Percentiles rank a stretch among this genome's conserved stretches.
Conservation (phyloP, 2,113 vertebrate species). For the Melanocharis versteri region DNA sequence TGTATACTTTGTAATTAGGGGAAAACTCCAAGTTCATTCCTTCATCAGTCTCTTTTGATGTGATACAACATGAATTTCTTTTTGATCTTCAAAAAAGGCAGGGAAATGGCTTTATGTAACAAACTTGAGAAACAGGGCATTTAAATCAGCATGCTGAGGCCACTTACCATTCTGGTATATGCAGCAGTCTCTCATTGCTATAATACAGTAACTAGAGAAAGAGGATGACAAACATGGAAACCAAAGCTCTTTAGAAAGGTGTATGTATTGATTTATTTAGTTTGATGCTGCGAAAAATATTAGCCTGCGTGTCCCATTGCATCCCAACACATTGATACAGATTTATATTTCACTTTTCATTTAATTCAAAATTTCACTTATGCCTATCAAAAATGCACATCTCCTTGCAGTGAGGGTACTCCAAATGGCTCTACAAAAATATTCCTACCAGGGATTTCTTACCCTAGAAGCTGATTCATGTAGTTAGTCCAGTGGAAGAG, state of each 20-base stretch:
- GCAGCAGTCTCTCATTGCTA: not conserved
- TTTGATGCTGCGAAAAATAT: not conserved
- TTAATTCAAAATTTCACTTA: not conserved
- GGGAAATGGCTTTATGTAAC: not conserved
- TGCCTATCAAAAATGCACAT: not conserved
- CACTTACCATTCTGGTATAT: not conserved
- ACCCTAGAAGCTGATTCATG: not conserved
- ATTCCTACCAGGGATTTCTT: not conserved
- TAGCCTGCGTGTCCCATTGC: not conserved
- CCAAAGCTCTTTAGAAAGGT: not conserved
- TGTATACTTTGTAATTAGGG: not conserved
- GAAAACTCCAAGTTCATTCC: not conserved
- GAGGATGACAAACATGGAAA: not conserved
- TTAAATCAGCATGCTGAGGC: not conserved
- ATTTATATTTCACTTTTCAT: not conserved
- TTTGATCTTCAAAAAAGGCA: constrained; percentile 4
- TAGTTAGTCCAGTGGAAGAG: not conserved
- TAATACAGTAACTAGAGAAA: not conserved
- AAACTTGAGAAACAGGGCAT: not conserved
- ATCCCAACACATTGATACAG: not conserved
- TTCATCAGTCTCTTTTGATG: not conserved
- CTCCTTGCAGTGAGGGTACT: not conserved
- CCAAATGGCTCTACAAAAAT: not conserved
- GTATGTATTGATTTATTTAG: not conserved
- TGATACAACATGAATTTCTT: not conserved